These are phyloP conservation scores for Tiliacea aurago DNA, from an alignment of 2,888 invertebrate species.

Conservation along the genomic window DNA sequence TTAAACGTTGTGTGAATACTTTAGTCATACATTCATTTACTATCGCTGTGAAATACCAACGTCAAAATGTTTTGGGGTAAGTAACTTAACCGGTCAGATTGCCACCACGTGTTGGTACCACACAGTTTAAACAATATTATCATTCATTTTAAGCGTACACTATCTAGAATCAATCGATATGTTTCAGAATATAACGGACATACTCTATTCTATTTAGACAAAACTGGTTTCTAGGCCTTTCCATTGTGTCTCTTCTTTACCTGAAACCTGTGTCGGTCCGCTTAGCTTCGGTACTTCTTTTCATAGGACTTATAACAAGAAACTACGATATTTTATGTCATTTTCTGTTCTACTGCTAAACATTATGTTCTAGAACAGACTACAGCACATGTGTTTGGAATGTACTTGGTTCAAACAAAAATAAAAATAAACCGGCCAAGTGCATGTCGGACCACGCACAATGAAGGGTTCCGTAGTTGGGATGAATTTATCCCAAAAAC, in stretches of 20 bases:
- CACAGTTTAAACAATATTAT: constrained; percentile 5
- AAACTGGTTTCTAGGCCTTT: constrained; percentile 9
- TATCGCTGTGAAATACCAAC: constrained; percentile 42
- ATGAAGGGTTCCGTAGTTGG: too few species aligned
- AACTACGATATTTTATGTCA: neutral
- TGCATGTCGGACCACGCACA: too few species aligned
- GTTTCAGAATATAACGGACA: neutral
- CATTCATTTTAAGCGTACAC: neutral
- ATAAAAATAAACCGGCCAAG: too few species aligned
- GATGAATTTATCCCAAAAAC: too few species aligned
- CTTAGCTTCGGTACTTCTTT: neutral
- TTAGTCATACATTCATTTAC: constrained; percentile 39
- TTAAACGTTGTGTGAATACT: constrained; percentile 29
- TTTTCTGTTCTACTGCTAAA: neutral
- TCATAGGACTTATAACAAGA: neutral
- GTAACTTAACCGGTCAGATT: constrained; percentile 69
- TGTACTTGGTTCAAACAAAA: neutral
- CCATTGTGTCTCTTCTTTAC: constrained; percentile 1
- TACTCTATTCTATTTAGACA: neutral
- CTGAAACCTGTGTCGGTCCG: neutral
- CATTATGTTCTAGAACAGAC: constrained; percentile 4
- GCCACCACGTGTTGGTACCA: constrained; percentile 83
- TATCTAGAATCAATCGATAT: neutral
- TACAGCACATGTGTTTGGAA: constrained; percentile 43
- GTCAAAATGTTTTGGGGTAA: constrained; percentile 89